Evolutionary conservation across 2,888 invertebrate species (phyloP), one percentile per base, ranked within the genome.

Genomic region (Metopia argyrocephala): DNA sequence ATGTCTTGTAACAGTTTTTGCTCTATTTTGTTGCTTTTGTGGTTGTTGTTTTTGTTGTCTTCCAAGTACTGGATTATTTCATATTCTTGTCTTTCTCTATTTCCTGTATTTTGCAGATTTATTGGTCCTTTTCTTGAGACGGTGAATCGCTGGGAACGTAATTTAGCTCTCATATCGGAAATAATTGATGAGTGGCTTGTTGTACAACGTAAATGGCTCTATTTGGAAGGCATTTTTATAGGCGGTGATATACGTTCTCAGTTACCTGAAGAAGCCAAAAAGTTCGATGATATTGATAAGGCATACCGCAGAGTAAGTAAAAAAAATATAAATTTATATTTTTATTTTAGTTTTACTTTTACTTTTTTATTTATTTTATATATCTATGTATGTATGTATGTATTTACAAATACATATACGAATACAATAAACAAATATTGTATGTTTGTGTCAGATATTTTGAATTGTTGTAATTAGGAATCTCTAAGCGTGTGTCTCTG

Each of bases 211-310:
- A 97, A 96, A 89, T 98, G 98, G 97, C 92, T 97, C 83, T 97
- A 98, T 87, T 91, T 98, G 83, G 97, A 97, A 88, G 97, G 97
- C 0, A 97, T 98, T 81, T 98, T 97, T 88, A 94, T 97, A 0
- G 96, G 96, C 0, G 96, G 96, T 5, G 97, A 97, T 87, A 97
- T 98, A 83, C 92, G 97, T 64, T 90, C 93, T 0, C 97, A 97
- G 87, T 91, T 98, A 68, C 97, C 97, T 0, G 96, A 97, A 1
- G 97, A 97, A 88, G 96, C 97, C 0, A 94, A 93, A 88, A 96
- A 96, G 89, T 98, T 98, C 89, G 97, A 97, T 87, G 94, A 95
- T 81, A 96, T 97, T 84, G 97, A 98, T 88, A 94, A 93, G 87
- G 88, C 92, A 1, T 97, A 96, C 90, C 93, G 94, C 86, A 94